phyloP scores from a whole-genome alignment of 2,797 vertebrate species.

The Harpagifer antarcticus region DNA sequence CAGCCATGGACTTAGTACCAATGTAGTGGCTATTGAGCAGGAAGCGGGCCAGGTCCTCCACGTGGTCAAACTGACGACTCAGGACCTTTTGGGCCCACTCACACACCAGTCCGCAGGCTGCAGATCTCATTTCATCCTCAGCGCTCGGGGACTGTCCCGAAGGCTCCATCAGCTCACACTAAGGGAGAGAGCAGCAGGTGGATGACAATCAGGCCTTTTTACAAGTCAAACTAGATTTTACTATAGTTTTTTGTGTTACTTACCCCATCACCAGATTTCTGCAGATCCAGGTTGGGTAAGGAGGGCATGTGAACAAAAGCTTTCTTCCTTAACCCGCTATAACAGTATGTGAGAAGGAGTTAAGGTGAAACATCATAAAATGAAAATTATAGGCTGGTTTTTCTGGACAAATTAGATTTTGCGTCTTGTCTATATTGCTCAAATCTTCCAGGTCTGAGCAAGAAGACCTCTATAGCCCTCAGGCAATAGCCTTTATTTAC shows the following conservation, averaged over 20 bases:
- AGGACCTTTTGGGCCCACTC: conserved; percentile 99
- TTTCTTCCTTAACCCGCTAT: conserved; percentile 99
- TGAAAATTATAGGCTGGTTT: not conserved
- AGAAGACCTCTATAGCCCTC: too few relatives aligned
- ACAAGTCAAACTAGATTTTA: conserved; percentile 2
- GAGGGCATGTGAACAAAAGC: conserved; percentile 99
- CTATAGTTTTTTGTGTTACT: conserved; percentile 36
- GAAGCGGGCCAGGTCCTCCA: conserved; percentile 97
- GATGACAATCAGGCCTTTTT: not conserved
- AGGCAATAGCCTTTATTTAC: too few relatives aligned
- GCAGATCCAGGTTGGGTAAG: conserved; percentile 96
- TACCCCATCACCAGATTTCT: conserved; percentile 98
- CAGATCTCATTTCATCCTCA: conserved; percentile 96
- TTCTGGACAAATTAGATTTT: too few relatives aligned
- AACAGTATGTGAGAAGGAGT: conserved; percentile 95
- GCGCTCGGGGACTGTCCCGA: conserved; percentile 92
- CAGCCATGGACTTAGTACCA: conserved; percentile 97
- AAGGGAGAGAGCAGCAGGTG: conserved; percentile 18
- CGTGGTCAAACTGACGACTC: conserved; percentile 96
- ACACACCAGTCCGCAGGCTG: conserved; percentile 96
- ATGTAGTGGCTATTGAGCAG: conserved; percentile 99
- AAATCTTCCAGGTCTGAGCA: too few relatives aligned
- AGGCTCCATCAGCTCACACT: conserved; percentile 95
- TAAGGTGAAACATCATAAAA: conserved; percentile 83
- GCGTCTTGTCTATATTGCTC: too few relatives aligned